Conservation (phyloP, 30 jellyfish, hydroid and myxozoan species). For the Cassiopea andromeda region DNA sequence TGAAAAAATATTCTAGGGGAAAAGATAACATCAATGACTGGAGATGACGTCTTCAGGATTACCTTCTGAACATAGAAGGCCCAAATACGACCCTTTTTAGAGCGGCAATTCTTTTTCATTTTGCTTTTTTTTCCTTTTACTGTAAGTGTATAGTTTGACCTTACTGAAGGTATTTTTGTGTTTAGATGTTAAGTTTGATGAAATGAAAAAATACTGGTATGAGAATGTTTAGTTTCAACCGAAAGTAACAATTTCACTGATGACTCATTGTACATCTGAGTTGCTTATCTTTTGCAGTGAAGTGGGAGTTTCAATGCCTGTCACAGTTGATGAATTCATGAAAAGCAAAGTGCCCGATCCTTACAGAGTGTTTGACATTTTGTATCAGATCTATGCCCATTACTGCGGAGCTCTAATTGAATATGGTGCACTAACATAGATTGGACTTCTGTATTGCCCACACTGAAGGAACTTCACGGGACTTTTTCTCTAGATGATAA, state of each 20-base stretch:
- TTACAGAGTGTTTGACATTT: conserved; percentile 44
- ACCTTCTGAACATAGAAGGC: too few species aligned
- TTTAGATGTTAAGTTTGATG: too few species aligned
- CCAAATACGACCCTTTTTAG: too few species aligned
- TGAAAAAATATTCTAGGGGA: background rate
- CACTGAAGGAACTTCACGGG: too few species aligned
- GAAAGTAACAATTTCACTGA: background rate
- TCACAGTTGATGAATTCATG: conserved; percentile 56
- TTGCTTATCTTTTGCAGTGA: conserved; percentile 44
- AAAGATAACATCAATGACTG: too few species aligned
- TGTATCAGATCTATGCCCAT: conserved; percentile 43
- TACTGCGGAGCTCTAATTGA: conserved; percentile 55
- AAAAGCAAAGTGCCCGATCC: conserved; percentile 59
- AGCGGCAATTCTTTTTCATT: too few species aligned
- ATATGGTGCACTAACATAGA: conserved; percentile 12
- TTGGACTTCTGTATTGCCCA: background rate
- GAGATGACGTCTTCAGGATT: too few species aligned
- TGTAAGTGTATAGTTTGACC: too few species aligned
- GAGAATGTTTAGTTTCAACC: background rate
- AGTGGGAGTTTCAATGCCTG: conserved; percentile 35
- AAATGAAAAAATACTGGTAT: too few species aligned
- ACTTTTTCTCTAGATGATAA: too few species aligned
- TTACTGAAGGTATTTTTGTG: too few species aligned
- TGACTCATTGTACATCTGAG: background rate
- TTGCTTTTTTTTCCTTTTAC: too few species aligned